Base-by-base conservation (phyloP, 1,140 invertebrate species). In the Cydia splendana region DNA sequence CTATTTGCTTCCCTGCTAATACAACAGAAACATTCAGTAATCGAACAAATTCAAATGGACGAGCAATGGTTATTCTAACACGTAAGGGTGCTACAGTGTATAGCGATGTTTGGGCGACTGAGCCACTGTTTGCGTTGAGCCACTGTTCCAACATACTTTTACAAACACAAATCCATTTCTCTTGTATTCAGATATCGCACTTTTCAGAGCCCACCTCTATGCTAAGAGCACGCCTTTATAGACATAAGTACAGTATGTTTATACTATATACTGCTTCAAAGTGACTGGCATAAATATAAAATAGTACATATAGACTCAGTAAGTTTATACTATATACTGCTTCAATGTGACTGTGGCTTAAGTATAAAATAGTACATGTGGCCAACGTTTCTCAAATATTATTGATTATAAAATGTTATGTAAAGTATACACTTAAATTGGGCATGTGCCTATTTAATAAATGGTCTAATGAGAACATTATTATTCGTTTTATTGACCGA, bases 401-500 rank as follows among this genome's bases (percentile, higher is more conserved):
- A 38, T 71, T 71, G 67, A n/a, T 45, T 71, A 42, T 71, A 20
- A 71, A 53, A 53, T n/a, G 15, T 53, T 53, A 53, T 53, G 15
- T 53, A 18, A 53, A 42, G 30, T 71, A 71, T 38, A 71, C 67
- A 71, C 67, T 71, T 71, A 71, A 71, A 71, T 34, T 71, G 38
- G 67, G n/a, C 67, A 71, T 71, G 38, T 71, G 30, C 34, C 67
- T 71, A 42, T 71, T 67, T 71, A 71, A 71, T 71, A 71, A 71
- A 71, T 71, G 67, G 67, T 71, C 67, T 71, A 71, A 28, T 42
- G 34, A 71, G 67, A 71, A 42, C 20, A 67, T 67, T 42, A 71
- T 71, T 71, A 18, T 71, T 38, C 9, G 67, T 71, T 71, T 71
- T 71, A 71, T 71, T 71, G 15, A 38, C 3, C 12, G 15, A 13